These are phyloP conservation scores for Ypsolopha scabrella DNA, from an alignment of 2,888 invertebrate genomes.

Conservation along the genomic window DNA sequence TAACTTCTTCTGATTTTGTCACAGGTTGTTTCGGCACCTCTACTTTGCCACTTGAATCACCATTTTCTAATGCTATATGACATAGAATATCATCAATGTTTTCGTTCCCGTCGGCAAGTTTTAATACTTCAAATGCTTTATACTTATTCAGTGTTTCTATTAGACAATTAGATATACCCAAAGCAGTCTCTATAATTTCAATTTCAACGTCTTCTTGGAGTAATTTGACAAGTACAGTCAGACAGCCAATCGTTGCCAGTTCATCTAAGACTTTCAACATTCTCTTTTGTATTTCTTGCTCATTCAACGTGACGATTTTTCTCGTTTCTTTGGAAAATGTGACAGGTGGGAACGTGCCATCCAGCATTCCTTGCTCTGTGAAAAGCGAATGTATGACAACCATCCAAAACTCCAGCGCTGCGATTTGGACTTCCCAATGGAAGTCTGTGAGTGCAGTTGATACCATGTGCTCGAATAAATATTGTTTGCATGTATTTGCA, in stretches of 20 bases:
- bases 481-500: slow-evolving; percentile 57
- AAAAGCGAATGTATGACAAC: slow-evolving; percentile 74
- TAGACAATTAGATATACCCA: slow-evolving; percentile 64
- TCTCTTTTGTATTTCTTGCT: slow-evolving; percentile 73
- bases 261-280: slow-evolving; percentile 76
- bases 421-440: slow-evolving; percentile 86
- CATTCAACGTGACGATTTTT: slow-evolving; percentile 81
- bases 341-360: slow-evolving; percentile 81
- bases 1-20: slow-evolving; percentile 58
- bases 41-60: slow-evolving; percentile 13
- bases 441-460: slow-evolving; percentile 77
- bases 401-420: slow-evolving; percentile 79
- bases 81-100: slow-evolving; percentile 28
- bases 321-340: slow-evolving; percentile 83
- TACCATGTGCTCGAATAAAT: slow-evolving; percentile 74
- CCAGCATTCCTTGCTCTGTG: slow-evolving; percentile 85
- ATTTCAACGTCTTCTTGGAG: slow-evolving; percentile 78
- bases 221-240: slow-evolving; percentile 76
- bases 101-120: slow-evolving; percentile 20
- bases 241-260: slow-evolving; percentile 76
- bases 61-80: slow-evolving; percentile 27
- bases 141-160: slow-evolving; percentile 67
- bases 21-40: slow-evolving; percentile 5
- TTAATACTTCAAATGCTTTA: slow-evolving; percentile 49
- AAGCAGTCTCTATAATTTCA: slow-evolving; percentile 75